Base-by-base conservation (phyloP, 2,888 invertebrate genomes). In the Drosophila mulleri region DNA sequence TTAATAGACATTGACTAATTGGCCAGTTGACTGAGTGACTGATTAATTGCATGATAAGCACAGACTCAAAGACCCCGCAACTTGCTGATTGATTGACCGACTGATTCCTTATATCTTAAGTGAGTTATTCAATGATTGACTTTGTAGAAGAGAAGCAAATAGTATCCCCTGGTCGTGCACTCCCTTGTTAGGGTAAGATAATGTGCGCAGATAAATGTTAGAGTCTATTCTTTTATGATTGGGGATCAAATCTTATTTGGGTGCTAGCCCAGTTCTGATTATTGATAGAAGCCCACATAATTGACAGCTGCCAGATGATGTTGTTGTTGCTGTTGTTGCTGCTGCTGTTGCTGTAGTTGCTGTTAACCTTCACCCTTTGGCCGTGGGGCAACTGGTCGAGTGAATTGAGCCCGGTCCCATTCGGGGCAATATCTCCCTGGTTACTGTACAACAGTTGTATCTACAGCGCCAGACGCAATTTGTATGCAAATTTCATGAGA, bases 401-500 rank as follows among this genome's bases (percentile, higher is more conserved):
- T n/a, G 53, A 60, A 32, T 62, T 56, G 59, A 42, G 47, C 20
- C 23, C 42, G 37, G 63, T 16, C 66, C 45, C 56, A 44, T 64
- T 48, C 48, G 16, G 47, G 48, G 48, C 39, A 61, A 60, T 18
- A 57, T 67, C 37, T 44, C 44, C 50, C 54, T 56, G 32, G 61
- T 57, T 69, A 54, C 61, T 58, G 67, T 60, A 71, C 75, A 71
- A 53, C 64, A 57, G 65, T 78, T 73, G 56, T 73, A 70, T 54
- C 61, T 71, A 62, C 75, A 82, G 82, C 71, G 71, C 71, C 83
- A 91, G 91, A 91, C 91, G 91, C 91, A 91, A 91, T 91, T 91
- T 91, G 91, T 91, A 91, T 91, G 91, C 91, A 91, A 91, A 91
- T 91, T 91, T 88, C 85, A 89, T 90, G 91, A 82, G 89, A 88